Evolutionary conservation across 2,888 invertebrate species (phyloP).

Genomic region (Phortica magna): DNA sequence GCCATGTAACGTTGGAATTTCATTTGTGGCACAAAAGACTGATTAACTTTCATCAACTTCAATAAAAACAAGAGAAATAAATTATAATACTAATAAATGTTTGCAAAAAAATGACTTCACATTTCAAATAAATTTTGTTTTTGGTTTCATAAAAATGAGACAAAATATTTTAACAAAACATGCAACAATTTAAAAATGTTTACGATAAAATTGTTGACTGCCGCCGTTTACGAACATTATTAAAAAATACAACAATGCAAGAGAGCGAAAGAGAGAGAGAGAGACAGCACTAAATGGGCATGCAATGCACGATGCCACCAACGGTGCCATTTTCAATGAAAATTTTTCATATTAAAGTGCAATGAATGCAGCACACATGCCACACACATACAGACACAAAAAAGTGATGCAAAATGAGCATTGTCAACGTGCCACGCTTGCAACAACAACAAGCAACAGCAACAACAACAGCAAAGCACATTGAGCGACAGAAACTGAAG

Average conservation of each 20-base stretch:
- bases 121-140: no score
- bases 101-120: no score
- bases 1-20: no score
- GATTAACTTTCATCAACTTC: no score
- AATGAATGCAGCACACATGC: not conserved
- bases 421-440: constrained; percentile 25
- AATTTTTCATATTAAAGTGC: not conserved
- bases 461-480: not conserved
- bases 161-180: not conserved
- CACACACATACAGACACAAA: constrained; percentile 18
- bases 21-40: no score
- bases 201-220: constrained; percentile 11
- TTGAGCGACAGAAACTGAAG: not conserved
- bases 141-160: not conserved
- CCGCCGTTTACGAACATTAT: constrained; percentile 2
- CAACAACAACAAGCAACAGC: not conserved
- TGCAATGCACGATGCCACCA: not conserved
- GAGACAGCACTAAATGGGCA: not conserved
- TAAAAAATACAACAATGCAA: not conserved
- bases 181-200: constrained; percentile 19
- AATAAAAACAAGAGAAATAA: no score
- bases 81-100: no score
- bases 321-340: constrained; percentile 2
- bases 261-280: not conserved
- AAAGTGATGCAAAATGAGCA: constrained; percentile 24